Evolutionary conservation across 2,888 invertebrate genomes (phyloP).

Genomic region (Tribolium freemani): DNA sequence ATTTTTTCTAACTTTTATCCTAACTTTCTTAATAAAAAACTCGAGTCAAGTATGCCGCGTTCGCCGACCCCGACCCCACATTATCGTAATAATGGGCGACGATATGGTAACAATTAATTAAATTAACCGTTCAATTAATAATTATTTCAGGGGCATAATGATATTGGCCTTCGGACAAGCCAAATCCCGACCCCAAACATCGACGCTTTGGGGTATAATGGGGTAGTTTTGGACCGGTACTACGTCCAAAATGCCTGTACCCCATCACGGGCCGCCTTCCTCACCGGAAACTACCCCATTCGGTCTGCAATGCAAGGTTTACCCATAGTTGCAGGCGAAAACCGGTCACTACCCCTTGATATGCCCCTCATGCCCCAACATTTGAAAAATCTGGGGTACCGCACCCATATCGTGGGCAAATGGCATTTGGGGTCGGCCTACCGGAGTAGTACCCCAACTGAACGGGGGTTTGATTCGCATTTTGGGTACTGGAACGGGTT

Average conservation of each 20-base stretch:
- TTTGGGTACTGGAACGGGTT: slow-evolving; percentile 89
- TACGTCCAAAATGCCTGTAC: slow-evolving; percentile 91
- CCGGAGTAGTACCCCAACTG: slow-evolving; percentile 76
- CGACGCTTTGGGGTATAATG: slow-evolving; percentile 87
- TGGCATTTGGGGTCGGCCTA: slow-evolving; percentile 87
- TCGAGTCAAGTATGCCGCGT: background rate
- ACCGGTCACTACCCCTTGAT: slow-evolving; percentile 76
- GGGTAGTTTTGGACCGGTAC: slow-evolving; percentile 86
- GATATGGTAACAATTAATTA: slow-evolving; percentile 76
- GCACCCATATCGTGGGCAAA: slow-evolving; percentile 84
- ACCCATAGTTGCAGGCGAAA: slow-evolving; percentile 77
- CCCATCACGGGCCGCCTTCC: slow-evolving; percentile 85
- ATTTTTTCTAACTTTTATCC: background rate
- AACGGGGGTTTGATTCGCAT: slow-evolving; percentile 84
- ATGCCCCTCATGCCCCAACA: slow-evolving; percentile 72
- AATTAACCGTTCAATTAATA: too few relatives aligned
- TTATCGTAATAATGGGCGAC: slow-evolving; percentile 85
- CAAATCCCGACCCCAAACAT: slow-evolving; percentile 93
- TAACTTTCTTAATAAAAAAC: background rate
- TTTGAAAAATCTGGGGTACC: slow-evolving; percentile 77
- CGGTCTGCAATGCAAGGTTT: slow-evolving; percentile 83
- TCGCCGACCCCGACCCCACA: slow-evolving; percentile 71
- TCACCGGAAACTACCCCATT: slow-evolving; percentile 91
- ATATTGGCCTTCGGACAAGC: slow-evolving; percentile 88
- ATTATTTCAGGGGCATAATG: slow-evolving; percentile 85